Base-by-base conservation (phyloP, 2,113 vertebrate species). In the Xiphophorus hellerii region DNA sequence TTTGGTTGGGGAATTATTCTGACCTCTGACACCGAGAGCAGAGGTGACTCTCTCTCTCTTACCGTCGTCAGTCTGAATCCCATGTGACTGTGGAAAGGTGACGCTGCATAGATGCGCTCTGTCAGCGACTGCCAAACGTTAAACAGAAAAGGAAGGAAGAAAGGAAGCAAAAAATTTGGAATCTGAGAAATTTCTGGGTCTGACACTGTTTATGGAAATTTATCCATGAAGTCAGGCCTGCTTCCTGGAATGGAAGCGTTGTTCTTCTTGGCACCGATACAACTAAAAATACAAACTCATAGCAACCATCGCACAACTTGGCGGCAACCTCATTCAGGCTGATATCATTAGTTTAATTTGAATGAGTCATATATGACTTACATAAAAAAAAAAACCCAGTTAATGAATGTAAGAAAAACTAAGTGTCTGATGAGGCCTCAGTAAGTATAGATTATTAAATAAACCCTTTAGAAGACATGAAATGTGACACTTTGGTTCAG, bases 181-280 rank as follows among this genome's bases (percentile, higher is more conserved):
- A 94, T 92, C 86, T 81, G 62, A 89, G 88, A 89, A 86, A 93
- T 94, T 94, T 90, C 84, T 51, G 48, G 77, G 69, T 83, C 62
- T 28, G 81, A 91, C 85, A 86, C 68, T 92, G 92, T 94, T 93
- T 93, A 94, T 93, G 92, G 91, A 93, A 93, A 91, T 87, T 61
- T 87, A 87, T 92, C 87, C 81, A 51, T 58, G 76, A 84, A 89
- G 85, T 85, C 78, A 27, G 68, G 80, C 79, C 73, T 69, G 87
- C 80, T 92, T 93, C 90, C 93, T 92, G 88, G 83, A 89, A 91
- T 85, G 88, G 85, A 90, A 90, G 85, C 48, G 1, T 17, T 70
- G 69, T 42, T 25, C 79, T 86, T 85, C 83, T 84, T 86, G 82
- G 87, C 84, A 82, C 48, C 39, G 81, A 64, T 42, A 63, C 31